Percentiles rank a stretch among this genome's conserved stretches.
Conservation (phyloP, 2,797 vertebrate species). For the Luscinia megarhynchos region DNA sequence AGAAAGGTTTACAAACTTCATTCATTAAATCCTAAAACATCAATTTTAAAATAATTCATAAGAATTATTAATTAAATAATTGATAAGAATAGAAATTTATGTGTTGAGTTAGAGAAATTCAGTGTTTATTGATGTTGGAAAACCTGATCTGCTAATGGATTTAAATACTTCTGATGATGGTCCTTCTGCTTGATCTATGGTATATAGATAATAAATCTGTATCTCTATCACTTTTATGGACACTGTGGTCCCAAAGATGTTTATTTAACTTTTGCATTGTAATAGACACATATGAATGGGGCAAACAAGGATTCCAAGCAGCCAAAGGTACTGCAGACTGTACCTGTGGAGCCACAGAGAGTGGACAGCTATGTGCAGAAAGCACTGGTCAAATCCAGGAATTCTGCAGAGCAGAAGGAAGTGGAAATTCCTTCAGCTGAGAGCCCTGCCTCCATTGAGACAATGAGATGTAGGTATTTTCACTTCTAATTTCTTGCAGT, state of each 20-base stretch:
- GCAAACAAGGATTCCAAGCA: slow-evolving; percentile 31
- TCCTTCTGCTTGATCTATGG: background rate
- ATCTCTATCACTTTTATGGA: background rate
- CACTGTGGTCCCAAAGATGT: background rate
- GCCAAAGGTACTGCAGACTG: slow-evolving; percentile 13
- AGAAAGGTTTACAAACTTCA: background rate
- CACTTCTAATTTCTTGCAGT: background rate
- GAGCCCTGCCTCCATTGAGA: slow-evolving; percentile 78
- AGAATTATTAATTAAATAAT: background rate
- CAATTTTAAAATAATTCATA: no score
- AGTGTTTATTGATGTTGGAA: background rate
- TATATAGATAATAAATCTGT: background rate
- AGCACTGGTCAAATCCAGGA: background rate
- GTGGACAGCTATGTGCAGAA: background rate
- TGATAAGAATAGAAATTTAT: background rate
- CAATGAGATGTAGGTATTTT: slow-evolving; percentile 87
- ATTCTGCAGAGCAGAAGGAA: background rate
- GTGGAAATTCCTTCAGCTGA: slow-evolving; percentile 20
- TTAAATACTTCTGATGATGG: background rate
- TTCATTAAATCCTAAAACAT: background rate
- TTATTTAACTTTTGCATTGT: background rate
- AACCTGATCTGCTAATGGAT: background rate
- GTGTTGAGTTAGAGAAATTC: background rate
- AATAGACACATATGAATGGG: slow-evolving; percentile 48
- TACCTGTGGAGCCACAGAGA: background rate